phyloP scores from a whole-genome alignment of 1,140 invertebrate species.

The Drosophila orena region DNA sequence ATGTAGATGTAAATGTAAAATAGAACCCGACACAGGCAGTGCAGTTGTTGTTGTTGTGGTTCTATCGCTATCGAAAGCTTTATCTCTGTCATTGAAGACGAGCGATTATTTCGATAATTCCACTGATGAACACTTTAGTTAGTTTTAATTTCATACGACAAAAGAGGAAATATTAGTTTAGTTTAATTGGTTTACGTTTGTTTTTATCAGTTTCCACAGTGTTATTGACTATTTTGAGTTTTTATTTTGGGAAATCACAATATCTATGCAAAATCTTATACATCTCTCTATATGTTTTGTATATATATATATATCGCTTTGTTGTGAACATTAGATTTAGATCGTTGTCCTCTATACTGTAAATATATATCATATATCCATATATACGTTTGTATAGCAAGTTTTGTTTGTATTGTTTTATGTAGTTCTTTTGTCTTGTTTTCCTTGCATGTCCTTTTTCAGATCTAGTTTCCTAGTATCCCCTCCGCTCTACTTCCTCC shows the following conservation, averaged over 20 bases:
- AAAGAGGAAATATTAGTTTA: constrained; percentile 43
- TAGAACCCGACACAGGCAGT: constrained; percentile 72
- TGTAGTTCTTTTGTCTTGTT: constrained; percentile 22
- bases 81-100: constrained; percentile 16
- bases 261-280: constrained; percentile 77
- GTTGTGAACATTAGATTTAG: constrained; percentile 58
- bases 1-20: constrained; percentile 28
- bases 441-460: constrained; percentile 16
- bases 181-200: constrained; percentile 13
- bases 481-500: constrained; percentile 1
- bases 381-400: constrained; percentile 40
- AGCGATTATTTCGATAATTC: constrained; percentile 35
- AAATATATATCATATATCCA: constrained; percentile 67
- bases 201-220: constrained; percentile 5
- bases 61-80: neutral
- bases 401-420: constrained; percentile 36
- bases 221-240: constrained; percentile 62
- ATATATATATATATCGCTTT: constrained; percentile 64
- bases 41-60: constrained; percentile 41
- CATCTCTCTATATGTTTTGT: constrained; percentile 57
- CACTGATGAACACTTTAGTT: constrained; percentile 44
- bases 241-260: constrained; percentile 65
- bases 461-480: constrained; percentile 16
- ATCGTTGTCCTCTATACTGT: constrained; percentile 73
- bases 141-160: constrained; percentile 24